Percentiles rank a stretch among this genome's conserved stretches.
phyloP scores from a whole-genome alignment of 2,113 vertebrate genomes.

The Anarrhichthys ocellatus region DNA sequence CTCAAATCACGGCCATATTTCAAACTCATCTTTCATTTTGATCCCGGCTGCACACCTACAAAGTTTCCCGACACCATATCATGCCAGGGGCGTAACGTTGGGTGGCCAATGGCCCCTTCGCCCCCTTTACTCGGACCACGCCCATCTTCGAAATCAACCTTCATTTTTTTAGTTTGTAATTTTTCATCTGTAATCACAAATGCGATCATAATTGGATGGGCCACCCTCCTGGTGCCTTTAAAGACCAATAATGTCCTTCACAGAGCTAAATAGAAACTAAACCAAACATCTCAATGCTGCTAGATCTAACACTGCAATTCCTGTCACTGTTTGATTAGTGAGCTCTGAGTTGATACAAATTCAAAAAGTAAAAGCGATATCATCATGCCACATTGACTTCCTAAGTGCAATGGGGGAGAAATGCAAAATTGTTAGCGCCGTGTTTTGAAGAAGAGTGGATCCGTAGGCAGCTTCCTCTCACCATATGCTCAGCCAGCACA shows the following conservation, averaged over 20 bases:
- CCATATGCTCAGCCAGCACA: slow-evolving; percentile 75
- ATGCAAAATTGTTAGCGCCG: slow-evolving; percentile 49
- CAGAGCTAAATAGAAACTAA: slow-evolving; percentile 16
- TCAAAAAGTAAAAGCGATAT: slow-evolving; percentile 34
- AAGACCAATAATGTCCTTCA: slow-evolving; percentile 1
- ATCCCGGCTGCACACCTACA: too few relatives aligned
- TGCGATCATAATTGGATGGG: background rate
- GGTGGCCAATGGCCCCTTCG: too few relatives aligned
- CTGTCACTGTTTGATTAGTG: slow-evolving; percentile 11
- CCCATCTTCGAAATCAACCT: background rate
- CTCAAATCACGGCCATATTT: background rate
- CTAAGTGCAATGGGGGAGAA: slow-evolving; percentile 6
- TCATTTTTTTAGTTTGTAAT: background rate
- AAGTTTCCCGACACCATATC: background rate
- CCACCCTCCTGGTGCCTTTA: background rate
- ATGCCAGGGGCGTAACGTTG: too few relatives aligned
- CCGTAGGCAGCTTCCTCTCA: slow-evolving; percentile 68
- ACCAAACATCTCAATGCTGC: background rate
- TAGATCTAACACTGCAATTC: slow-evolving; percentile 15
- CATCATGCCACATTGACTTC: slow-evolving; percentile 23
- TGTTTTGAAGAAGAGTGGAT: slow-evolving; percentile 54
- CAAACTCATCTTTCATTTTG: background rate
- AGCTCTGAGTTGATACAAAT: slow-evolving; percentile 12
- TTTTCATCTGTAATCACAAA: background rate
- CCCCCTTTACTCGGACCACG: background rate